Evolutionary conservation across 2,888 invertebrate genomes (phyloP).

Genomic region (Junonia oenone): DNA sequence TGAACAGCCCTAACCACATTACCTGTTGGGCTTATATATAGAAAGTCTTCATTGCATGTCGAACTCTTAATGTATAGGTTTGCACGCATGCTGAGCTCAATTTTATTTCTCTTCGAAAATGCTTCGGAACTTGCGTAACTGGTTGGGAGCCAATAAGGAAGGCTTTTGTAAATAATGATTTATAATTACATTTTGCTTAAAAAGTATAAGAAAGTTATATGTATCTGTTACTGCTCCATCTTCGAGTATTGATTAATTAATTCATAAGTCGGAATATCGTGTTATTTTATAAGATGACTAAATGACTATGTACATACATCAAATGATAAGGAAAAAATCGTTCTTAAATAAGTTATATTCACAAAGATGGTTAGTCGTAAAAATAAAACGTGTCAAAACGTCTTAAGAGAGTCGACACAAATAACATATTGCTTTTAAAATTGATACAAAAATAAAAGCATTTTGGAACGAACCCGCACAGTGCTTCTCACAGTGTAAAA

Average conservation of each 20-base stretch:
- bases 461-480: conserved; percentile 41
- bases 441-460: conserved; percentile 59
- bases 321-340: too few relatives aligned
- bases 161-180: conserved; percentile 27
- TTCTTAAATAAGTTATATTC: too few relatives aligned
- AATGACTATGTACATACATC: too few relatives aligned
- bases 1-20: conserved; percentile 41
- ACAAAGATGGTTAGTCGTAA: neutral
- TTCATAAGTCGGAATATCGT: neutral
- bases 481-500: conserved; percentile 61
- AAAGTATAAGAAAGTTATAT: conserved; percentile 11
- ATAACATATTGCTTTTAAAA: conserved; percentile 53
- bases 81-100: conserved; percentile 54
- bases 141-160: conserved; percentile 30
- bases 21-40: conserved; percentile 43
- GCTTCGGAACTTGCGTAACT: conserved; percentile 26
- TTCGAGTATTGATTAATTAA: conserved; percentile 1
- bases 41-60: conserved; percentile 60
- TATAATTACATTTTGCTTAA: conserved; percentile 24
- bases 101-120: conserved; percentile 30
- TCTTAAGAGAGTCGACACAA: conserved; percentile 35
- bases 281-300: neutral
- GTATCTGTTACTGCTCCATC: conserved; percentile 9
- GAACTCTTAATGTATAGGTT: conserved; percentile 49
- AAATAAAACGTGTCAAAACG: conserved; percentile 14